Base-by-base conservation (phyloP, 2,113 vertebrate species). In the Syngnathus floridae region DNA sequence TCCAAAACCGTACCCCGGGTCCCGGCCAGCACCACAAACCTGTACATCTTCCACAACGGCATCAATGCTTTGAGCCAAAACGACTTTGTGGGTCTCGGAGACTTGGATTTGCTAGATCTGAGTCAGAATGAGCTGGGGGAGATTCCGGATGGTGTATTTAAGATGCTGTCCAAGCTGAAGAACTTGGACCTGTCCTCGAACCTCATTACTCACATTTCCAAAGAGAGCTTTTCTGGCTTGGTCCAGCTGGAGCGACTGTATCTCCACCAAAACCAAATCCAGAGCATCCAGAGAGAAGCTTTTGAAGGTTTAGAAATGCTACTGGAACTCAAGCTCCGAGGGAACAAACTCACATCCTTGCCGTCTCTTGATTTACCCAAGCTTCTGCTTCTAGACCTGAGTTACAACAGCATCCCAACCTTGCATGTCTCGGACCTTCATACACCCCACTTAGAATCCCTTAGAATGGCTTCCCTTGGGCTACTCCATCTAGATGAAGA, bases 161-260 rank as follows among this genome's bases (percentile, higher is more conserved):
- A 90, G 81, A 91, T 90, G 7, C 88, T 98, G 8, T 73, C 84
- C 0, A 87, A 90, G 59, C 90, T 98, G 0, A 90, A 89, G 79
- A 97, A 97, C 84, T 89, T 98, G 61, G 94, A 97, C 76, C 83
- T 98, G 41, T 94, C 93, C 0, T 87, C 88, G 41, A 98, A 98
- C 83, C 82, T 86, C 65, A 92, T 98, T 62, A 90, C 78, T 0
- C 93, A 94, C 78, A 92, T 98, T 81, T 91, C 91, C 72, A 93
- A 93, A 0, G 91, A 91, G 72, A 95, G 92, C 64, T 98, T 98
- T 79, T 90, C 90, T 0, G 95, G 95, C 2, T 87, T 98, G 73
- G 82, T 83, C 41, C 84, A 89, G 70, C 88, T 98, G 5, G 93
- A 98, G 74, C 89, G 95, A 67, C 89, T 98, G 48, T 98, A 98